Percentiles rank a stretch among this genome's conserved stretches.
Evolutionary conservation across 2,888 invertebrate genomes (phyloP).

Genomic region (Brassicogethes aeneus): DNA sequence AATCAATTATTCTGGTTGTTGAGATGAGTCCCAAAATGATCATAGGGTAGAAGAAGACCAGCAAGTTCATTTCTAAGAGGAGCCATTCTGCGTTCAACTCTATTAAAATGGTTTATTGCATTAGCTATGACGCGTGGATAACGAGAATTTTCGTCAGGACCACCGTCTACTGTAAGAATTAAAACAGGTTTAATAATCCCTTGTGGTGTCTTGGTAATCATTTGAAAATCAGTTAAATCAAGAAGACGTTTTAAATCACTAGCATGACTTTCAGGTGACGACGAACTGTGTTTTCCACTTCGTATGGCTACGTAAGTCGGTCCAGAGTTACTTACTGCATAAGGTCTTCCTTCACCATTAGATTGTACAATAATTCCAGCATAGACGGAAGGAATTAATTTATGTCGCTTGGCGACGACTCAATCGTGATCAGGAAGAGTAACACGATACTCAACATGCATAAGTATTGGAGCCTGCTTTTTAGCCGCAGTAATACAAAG

Average conservation of each 20-base stretch:
- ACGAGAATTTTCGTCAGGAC: constrained; percentile 25
- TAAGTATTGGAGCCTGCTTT: no score
- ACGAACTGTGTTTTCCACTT: constrained; percentile 19
- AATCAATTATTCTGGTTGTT: no score
- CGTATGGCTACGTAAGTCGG: constrained; percentile 36
- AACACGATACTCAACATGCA: constrained; percentile 19
- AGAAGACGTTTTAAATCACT: constrained; percentile 12
- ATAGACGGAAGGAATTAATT: constrained; percentile 20
- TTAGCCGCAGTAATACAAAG: no score
- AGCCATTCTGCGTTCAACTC: constrained; percentile 32
- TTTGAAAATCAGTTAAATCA: no score
- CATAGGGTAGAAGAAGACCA: constrained; percentile 9
- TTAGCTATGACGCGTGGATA: constrained; percentile 15
- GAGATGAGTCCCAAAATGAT: no score
- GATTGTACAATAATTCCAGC: constrained; percentile 17
- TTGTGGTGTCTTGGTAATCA: no score
- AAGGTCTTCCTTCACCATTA: constrained; percentile 21
- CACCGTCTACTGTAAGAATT: constrained; percentile 21
- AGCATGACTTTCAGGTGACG: constrained; percentile 13
- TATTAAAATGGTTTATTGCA: constrained; percentile 18
- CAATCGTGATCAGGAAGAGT: constrained; percentile 18
- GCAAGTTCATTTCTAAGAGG: constrained; percentile 30
- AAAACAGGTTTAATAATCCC: constrained; percentile 24
- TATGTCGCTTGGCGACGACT: constrained; percentile 15
- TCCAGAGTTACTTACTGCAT: constrained; percentile 34